Evolutionary conservation across 1,140 invertebrate genomes (phyloP).

Genomic region (Leptinotarsa defecta): DNA sequence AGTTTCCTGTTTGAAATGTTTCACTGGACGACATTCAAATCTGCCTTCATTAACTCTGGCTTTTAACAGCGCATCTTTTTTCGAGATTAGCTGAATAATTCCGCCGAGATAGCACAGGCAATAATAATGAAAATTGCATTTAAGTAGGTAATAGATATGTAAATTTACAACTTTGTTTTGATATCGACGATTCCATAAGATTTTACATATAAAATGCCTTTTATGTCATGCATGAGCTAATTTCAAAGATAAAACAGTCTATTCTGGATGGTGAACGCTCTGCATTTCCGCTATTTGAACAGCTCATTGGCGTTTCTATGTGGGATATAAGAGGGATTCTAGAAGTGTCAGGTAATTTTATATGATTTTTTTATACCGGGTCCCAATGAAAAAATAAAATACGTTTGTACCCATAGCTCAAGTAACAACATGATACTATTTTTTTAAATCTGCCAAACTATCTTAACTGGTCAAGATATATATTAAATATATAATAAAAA

Average conservation of each 20-base stretch:
- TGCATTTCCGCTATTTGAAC: background rate
- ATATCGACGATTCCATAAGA: slow-evolving; percentile 26
- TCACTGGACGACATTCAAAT: background rate
- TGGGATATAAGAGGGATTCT: no score
- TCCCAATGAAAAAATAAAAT: no score
- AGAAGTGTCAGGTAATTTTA: no score
- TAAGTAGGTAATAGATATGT: slow-evolving; percentile 8
- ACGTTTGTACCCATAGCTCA: no score
- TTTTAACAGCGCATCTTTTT: slow-evolving; percentile 3
- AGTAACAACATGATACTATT: no score
- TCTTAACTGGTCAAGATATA: no score
- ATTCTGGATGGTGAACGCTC: background rate
- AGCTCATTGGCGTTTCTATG: no score
- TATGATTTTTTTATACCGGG: no score
- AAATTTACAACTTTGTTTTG: slow-evolving; percentile 34
- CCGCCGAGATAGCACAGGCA: background rate
- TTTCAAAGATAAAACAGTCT: background rate
- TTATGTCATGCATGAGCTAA: background rate
- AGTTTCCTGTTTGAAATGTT: background rate
- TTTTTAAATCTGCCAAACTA: no score
- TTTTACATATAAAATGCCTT: slow-evolving; percentile 7
- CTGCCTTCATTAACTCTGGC: background rate
- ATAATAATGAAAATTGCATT: slow-evolving; percentile 14
- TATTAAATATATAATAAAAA: no score
- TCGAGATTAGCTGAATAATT: background rate